Evolutionary conservation across 2,797 vertebrate genomes (phyloP).

Genomic region (Spinus pinus): DNA sequence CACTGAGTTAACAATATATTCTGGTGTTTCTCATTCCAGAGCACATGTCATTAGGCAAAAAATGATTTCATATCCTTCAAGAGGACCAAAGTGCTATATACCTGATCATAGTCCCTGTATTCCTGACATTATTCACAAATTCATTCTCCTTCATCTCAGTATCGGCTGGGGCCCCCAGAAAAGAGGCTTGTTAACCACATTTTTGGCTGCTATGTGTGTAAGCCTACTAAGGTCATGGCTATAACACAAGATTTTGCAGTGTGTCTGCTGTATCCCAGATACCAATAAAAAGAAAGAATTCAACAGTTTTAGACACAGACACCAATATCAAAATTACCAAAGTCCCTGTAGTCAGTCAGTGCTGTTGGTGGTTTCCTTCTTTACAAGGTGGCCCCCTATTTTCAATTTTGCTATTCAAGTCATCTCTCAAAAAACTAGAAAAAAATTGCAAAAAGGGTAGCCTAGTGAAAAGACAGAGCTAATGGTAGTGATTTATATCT

Average conservation of each 20-base stretch:
- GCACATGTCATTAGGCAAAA: neutral
- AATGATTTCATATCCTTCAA: neutral
- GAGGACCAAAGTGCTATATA: neutral
- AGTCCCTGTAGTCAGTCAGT: neutral
- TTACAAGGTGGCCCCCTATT: neutral
- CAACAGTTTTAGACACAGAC: neutral
- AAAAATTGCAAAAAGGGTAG: neutral
- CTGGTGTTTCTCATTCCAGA: neutral
- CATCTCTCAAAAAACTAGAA: neutral
- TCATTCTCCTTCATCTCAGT: neutral
- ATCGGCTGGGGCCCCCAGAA: neutral
- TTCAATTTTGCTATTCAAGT: neutral
- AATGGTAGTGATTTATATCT: neutral
- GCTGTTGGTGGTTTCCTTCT: neutral
- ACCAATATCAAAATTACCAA: neutral
- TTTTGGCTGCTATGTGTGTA: neutral
- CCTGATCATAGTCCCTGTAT: neutral
- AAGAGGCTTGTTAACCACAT: neutral
- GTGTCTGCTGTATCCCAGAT: neutral
- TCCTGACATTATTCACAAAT: neutral
- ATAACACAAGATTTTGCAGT: neutral
- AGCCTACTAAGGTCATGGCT: neutral
- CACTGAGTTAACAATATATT: neutral
- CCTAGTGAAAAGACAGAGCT: neutral
- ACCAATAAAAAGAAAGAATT: neutral